Evolutionary conservation across 2,113 vertebrate species (phyloP), one percentile per base, ranked within the genome.

Genomic region (Diadophis punctatus): DNA sequence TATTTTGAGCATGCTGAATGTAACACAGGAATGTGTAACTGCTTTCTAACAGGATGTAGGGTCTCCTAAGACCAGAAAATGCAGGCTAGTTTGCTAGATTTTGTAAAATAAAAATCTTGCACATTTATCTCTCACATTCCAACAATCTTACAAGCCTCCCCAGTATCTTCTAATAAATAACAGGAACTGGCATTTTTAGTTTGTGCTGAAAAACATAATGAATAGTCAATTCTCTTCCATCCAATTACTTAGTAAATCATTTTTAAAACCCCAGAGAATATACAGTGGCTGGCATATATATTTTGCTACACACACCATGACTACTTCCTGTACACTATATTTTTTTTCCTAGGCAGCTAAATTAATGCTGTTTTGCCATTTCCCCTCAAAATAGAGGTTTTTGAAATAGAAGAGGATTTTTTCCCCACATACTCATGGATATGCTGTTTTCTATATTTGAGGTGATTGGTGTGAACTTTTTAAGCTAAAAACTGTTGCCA

Each of bases 81-180:
- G 20, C 3, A 23, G 34, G 89, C 43, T 4, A 48, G 3, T 80
- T 88, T 30, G 43, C n/a, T 58, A 3, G 51, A 49, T 55, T 20
- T 93, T 94, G 74, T 86, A 92, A 94, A 93, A 16, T n/a, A 55
- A 43, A 92, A 92, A 51, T 0, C n/a, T n/a, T n/a, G n/a, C n/a
- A n/a, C n/a, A n/a, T n/a, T n/a, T n/a, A n/a, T n/a, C 1, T 43
- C 43, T 39, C 1, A 1, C 68, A 5, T 0, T 91, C 93, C 87
- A 91, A 1, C 89, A 92, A 14, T 49, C 68, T 8, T 2, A 63
- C 2, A n/a, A 89, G 34, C 22, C 49, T 90, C 58, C 39, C 89
- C 5, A 8, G 91, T 60, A n/a, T 92, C 92, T 95, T 88, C 48
- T 55, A 49, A 8, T 90, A 63, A 92, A 85, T 58, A 93, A 55